phyloP scores from a whole-genome alignment of 2,888 invertebrate species.

The Macrophya annulata region DNA sequence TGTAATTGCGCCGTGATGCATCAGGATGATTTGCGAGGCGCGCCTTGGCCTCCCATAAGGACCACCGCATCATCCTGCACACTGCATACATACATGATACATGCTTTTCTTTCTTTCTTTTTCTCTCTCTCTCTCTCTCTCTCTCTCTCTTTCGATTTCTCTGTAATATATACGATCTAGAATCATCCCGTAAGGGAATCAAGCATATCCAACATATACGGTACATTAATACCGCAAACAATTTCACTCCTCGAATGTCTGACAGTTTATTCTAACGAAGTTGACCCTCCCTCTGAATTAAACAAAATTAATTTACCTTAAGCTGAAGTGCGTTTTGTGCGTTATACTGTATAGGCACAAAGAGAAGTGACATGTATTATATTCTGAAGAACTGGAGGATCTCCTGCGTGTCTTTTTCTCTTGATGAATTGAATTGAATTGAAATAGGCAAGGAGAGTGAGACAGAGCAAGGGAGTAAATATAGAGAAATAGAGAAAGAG shows the following conservation, averaged over 20 bases:
- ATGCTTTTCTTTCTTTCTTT: background rate
- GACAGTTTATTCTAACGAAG: background rate
- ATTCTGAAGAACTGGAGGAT: background rate
- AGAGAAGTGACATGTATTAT: background rate
- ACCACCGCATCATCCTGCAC: conserved; percentile 33
- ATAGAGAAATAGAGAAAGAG: conserved; percentile 57
- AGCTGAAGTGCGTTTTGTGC: background rate
- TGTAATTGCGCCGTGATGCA: conserved; percentile 79
- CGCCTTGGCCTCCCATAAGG: conserved; percentile 48
- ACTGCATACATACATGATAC: background rate
- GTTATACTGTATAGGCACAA: background rate
- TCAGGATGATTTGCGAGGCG: conserved; percentile 77
- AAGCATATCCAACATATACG: background rate
- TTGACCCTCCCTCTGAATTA: background rate
- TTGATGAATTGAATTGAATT: conserved; percentile 62
- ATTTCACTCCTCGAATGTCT: background rate
- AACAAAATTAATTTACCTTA: background rate
- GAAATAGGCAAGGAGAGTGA: conserved; percentile 52
- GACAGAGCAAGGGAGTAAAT: conserved; percentile 57
- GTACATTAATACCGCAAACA: background rate
- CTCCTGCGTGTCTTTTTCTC: conserved; percentile 49
- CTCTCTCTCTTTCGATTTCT: conserved; percentile 9
- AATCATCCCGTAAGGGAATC: background rate
- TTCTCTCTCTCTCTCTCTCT: conserved; percentile 3
- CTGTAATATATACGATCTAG: background rate